Conservation (phyloP, 2,113 vertebrate species). For the Lichenostomus cassidix region DNA sequence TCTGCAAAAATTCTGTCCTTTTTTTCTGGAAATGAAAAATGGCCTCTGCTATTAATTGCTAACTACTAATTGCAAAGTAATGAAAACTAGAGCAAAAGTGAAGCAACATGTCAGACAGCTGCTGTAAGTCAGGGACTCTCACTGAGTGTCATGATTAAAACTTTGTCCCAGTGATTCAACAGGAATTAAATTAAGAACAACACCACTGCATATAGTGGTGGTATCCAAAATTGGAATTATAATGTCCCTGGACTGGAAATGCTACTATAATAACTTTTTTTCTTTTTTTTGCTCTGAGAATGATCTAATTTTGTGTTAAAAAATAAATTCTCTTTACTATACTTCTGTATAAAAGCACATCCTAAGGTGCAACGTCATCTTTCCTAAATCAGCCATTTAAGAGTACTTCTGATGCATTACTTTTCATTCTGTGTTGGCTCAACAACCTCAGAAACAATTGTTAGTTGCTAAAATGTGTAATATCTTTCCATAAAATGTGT, state of each 20-base stretch:
- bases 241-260: not conserved
- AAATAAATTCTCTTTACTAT: not conserved
- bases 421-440: not conserved
- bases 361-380: accelerated
- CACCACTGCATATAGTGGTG: not conserved
- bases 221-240: not conserved
- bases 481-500: not conserved
- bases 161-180: not conserved
- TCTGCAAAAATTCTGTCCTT: not conserved
- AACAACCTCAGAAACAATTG: not conserved
- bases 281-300: not conserved
- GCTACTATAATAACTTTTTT: not conserved
- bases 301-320: not conserved
- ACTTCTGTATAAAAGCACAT: not conserved
- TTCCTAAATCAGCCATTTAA: not conserved
- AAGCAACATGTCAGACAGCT: not conserved
- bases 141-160: not conserved
- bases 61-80: not conserved
- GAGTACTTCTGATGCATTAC: not conserved
- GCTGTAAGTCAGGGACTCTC: not conserved
- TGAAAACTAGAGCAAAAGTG: not conserved
- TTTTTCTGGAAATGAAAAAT: not conserved
- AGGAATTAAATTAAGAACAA: not conserved
- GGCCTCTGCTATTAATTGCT: not conserved
- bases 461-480: not conserved